phyloP scores from a whole-genome alignment of 2,113 vertebrate species.

The Macaca mulatta region DNA sequence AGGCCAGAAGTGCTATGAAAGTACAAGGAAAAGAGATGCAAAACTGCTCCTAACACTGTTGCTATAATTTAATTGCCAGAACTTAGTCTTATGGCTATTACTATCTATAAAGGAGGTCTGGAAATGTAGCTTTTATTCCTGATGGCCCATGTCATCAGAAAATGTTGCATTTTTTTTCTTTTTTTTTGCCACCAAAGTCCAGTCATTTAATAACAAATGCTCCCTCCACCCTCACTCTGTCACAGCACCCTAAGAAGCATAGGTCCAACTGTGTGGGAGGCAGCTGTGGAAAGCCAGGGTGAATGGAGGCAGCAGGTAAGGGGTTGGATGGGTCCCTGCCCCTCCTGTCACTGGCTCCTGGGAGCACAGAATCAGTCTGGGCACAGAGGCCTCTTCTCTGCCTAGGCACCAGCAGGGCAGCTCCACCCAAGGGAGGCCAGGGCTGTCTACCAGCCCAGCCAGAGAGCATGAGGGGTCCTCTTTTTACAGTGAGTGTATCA shows the following conservation, averaged over 20 bases:
- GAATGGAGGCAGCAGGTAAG: not conserved
- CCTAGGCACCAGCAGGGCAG: not conserved
- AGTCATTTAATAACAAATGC: constrained; percentile 62
- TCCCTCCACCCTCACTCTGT: not conserved
- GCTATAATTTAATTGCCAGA: not conserved
- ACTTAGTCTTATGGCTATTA: not conserved
- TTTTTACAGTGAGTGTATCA: too few relatives aligned
- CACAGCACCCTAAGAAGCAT: not conserved
- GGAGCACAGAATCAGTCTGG: not conserved
- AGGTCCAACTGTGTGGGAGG: not conserved
- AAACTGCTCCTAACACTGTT: not conserved
- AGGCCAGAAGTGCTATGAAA: not conserved
- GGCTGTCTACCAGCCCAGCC: not conserved
- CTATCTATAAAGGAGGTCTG: not conserved
- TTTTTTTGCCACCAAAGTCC: not conserved
- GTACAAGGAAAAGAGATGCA: not conserved
- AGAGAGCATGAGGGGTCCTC: not conserved
- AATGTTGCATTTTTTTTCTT: not conserved
- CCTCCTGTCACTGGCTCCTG: not conserved
- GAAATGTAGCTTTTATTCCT: constrained; percentile 18
- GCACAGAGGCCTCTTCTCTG: not conserved
- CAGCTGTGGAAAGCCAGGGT: not conserved
- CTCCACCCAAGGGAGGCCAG: not conserved
- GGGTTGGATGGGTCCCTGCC: not conserved
- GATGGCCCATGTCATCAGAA: not conserved